Conservation (phyloP, 92 coral and sea anemone species). For the Porites divaricata region DNA sequence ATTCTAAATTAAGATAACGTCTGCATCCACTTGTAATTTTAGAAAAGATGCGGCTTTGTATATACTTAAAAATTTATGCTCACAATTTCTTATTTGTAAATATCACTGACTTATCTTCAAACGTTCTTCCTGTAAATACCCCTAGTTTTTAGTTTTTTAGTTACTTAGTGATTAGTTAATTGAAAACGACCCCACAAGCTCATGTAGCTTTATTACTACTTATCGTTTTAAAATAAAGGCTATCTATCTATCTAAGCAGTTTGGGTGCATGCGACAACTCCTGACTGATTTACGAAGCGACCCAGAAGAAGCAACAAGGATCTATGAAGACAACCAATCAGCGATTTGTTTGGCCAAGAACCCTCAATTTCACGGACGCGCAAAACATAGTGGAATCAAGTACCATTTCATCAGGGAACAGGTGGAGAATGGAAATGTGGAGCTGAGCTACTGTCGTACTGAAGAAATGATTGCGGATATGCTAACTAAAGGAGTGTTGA, state of each 20-base stretch:
- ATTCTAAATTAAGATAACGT: too few relatives aligned
- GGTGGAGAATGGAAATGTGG: conserved; percentile 37
- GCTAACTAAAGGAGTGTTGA: conserved; percentile 42
- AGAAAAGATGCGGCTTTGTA: too few relatives aligned
- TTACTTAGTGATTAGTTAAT: too few relatives aligned
- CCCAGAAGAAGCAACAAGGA: conserved; percentile 16
- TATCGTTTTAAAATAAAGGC: too few relatives aligned
- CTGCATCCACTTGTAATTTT: too few relatives aligned
- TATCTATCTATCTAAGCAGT: too few relatives aligned
- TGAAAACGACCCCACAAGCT: conserved; percentile 76
- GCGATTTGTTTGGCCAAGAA: conserved; percentile 64
- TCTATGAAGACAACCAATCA: conserved; percentile 61
- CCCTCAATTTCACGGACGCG: conserved; percentile 60
- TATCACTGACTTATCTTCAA: too few relatives aligned
- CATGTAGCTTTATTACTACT: too few relatives aligned
- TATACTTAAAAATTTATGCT: too few relatives aligned
- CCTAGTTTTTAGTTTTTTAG: too few relatives aligned
- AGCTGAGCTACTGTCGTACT: conserved; percentile 33
- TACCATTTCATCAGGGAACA: conserved; percentile 67
- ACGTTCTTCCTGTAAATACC: too few relatives aligned
- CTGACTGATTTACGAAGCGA: conserved; percentile 40
- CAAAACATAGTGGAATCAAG: conserved; percentile 61
- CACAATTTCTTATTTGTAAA: too few relatives aligned
- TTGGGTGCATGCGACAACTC: conserved; percentile 62
- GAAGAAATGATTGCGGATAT: conserved; percentile 58